A percentile compares a stretch with the other conserved stretches of the same genome.
Evolutionary conservation across 1,140 invertebrate genomes (phyloP).

Genomic region (Streblospio benedicti): DNA sequence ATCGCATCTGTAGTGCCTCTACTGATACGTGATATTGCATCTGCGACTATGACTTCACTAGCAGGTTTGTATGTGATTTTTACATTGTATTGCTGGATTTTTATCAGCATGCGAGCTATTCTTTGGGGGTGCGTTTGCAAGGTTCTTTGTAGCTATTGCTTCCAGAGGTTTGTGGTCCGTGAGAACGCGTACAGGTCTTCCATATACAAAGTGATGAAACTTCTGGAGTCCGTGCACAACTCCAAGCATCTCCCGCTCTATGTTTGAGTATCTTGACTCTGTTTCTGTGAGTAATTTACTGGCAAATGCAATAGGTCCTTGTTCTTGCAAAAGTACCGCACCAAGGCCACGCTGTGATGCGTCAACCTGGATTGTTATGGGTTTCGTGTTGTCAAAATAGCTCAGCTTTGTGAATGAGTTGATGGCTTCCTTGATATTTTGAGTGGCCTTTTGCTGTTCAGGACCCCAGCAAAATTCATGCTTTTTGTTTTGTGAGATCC

Average conservation of each 20-base stretch:
- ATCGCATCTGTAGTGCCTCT: too few species aligned
- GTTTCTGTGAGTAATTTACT: not conserved
- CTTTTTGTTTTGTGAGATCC: too few species aligned
- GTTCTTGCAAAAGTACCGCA: slow-evolving; percentile 45
- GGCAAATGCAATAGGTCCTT: slow-evolving; percentile 22
- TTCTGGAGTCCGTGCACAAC: slow-evolving; percentile 7
- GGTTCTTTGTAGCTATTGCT: slow-evolving; percentile 41
- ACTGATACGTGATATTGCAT: slow-evolving; percentile 23
- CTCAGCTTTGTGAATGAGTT: slow-evolving; percentile 18
- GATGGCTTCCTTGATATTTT: slow-evolving; percentile 21
- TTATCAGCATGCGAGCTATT: slow-evolving; percentile 46
- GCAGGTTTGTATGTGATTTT: slow-evolving; percentile 37
- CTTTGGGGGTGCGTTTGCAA: slow-evolving; percentile 38
- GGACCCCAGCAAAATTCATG: slow-evolving; percentile 3
- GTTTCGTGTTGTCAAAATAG: slow-evolving; percentile 25
- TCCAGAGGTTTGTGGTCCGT: slow-evolving; percentile 28
- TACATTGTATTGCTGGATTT: slow-evolving; percentile 45
- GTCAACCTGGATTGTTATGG: slow-evolving; percentile 26
- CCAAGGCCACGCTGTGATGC: slow-evolving; percentile 37
- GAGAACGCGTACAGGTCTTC: slow-evolving; percentile 1
- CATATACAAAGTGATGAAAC: slow-evolving; percentile 10
- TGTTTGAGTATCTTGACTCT: slow-evolving; percentile 14
- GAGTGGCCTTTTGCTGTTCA: slow-evolving; percentile 14
- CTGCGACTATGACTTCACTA: slow-evolving; percentile 44
- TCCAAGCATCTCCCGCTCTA: slow-evolving; percentile 11